These are phyloP conservation scores for Diarsia dahlii DNA, from an alignment of 2,888 invertebrate genomes.

Conservation along the genomic window DNA sequence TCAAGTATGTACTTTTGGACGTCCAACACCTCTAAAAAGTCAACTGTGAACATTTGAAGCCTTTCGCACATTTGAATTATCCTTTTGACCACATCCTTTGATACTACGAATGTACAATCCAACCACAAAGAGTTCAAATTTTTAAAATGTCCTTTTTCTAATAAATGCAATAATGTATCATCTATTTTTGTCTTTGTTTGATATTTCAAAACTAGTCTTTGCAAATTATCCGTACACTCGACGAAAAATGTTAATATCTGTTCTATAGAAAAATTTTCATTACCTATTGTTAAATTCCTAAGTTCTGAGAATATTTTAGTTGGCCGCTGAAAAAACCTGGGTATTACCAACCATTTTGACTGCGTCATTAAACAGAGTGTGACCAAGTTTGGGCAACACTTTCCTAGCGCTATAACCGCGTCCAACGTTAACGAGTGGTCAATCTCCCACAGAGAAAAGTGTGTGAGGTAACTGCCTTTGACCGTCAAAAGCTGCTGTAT, in stretches of 20 bases:
- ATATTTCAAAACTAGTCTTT: conserved; percentile 85
- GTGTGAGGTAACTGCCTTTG: conserved; percentile 85
- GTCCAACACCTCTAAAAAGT: conserved; percentile 79
- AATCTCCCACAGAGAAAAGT: conserved; percentile 87
- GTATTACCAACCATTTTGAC: conserved; percentile 82
- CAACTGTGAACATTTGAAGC: conserved; percentile 84
- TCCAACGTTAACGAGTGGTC: conserved; percentile 85
- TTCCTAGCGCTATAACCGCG: conserved; percentile 82
- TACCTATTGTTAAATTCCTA: conserved; percentile 83
- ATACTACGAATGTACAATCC: conserved; percentile 87
- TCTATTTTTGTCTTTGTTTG: conserved; percentile 84
- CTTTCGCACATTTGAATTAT: conserved; percentile 82
- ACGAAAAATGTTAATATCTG: conserved; percentile 83
- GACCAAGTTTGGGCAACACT: conserved; percentile 83
- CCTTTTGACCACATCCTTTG: conserved; percentile 81
- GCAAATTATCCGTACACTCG: conserved; percentile 81
- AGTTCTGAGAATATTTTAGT: conserved; percentile 82
- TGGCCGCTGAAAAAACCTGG: conserved; percentile 79
- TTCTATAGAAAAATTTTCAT: conserved; percentile 84
- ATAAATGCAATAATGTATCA: conserved; percentile 77
- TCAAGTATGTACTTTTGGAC: conserved; percentile 82
- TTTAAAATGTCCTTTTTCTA: conserved; percentile 81
- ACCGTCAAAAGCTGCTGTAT: conserved; percentile 81
- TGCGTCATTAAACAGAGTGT: conserved; percentile 86
- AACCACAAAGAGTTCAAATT: conserved; percentile 84